phyloP scores from a whole-genome alignment of 2,797 vertebrate species.

The Acipenser oxyrinchus region DNA sequence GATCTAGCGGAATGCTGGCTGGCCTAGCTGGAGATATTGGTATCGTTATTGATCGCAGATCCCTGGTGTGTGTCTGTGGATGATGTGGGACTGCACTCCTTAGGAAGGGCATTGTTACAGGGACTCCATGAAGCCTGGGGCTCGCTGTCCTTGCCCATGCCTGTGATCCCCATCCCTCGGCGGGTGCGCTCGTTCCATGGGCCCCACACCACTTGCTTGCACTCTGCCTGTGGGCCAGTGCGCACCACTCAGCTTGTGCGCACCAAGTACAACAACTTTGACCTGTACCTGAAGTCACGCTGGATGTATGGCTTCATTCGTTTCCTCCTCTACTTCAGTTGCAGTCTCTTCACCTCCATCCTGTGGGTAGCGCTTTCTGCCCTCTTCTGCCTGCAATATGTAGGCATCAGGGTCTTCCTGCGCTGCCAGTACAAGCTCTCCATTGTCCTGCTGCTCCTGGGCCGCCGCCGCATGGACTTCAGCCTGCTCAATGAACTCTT shows the following conservation, averaged over 20 bases:
- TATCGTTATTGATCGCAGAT: conserved; percentile 28
- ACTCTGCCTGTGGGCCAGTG: conserved; percentile 84
- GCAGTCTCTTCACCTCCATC: conserved; percentile 89
- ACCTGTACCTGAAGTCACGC: conserved; percentile 69
- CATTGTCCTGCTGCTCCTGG: conserved; percentile 81
- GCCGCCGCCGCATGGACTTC: conserved; percentile 85
- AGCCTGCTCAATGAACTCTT: conserved; percentile 85
- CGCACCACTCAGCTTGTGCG: conserved; percentile 77
- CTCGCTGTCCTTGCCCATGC: conserved; percentile 72
- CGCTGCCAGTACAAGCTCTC: conserved; percentile 95
- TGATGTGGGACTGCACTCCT: conserved; percentile 34
- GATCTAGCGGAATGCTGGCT: background rate
- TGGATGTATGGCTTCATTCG: conserved; percentile 94
- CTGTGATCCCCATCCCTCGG: conserved; percentile 94
- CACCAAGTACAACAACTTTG: conserved; percentile 96
- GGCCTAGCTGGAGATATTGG: conserved; percentile 19
- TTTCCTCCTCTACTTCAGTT: conserved; percentile 92
- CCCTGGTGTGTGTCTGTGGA: conserved; percentile 21
- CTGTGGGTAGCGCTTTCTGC: conserved; percentile 87
- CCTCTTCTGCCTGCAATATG: conserved; percentile 87
- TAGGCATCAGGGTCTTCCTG: conserved; percentile 79
- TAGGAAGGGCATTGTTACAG: conserved; percentile 30
- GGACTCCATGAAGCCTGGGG: conserved; percentile 43
- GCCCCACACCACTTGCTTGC: conserved; percentile 94
- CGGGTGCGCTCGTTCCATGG: conserved; percentile 96